Conservation (phyloP, 2,888 invertebrate genomes). For the Stenotaenia linearis region DNA sequence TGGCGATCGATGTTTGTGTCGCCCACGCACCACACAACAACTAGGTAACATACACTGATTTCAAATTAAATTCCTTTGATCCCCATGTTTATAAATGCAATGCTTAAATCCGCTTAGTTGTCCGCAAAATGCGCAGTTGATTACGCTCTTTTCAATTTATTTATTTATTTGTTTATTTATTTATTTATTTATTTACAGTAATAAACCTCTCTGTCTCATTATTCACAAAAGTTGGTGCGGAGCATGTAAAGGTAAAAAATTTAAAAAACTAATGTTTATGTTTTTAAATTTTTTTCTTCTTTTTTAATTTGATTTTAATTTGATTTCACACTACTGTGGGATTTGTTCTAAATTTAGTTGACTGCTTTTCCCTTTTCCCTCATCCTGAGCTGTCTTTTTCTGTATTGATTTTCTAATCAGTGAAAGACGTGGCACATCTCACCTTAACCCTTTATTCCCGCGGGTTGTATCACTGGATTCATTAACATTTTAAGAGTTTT, state of each 20-base stretch:
- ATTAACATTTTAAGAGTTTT: background rate
- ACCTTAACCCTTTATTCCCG: background rate
- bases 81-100: background rate
- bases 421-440: background rate
- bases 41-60: background rate
- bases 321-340: background rate
- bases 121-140: too few relatives aligned
- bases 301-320: background rate
- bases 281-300: background rate
- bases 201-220: constrained; percentile 60
- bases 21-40: background rate
- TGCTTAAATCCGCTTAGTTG: background rate
- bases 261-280: background rate
- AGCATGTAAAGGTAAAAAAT: constrained; percentile 58
- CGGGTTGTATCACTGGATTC: background rate
- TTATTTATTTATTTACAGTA: too few relatives aligned
- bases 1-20: background rate
- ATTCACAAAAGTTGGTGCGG: constrained; percentile 64
- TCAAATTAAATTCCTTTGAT: background rate
- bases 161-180: constrained; percentile 31
- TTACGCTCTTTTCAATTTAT: background rate
- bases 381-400: background rate
- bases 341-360: constrained; percentile 9
- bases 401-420: background rate
- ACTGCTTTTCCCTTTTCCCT: background rate